Evolutionary conservation across 92 coral and sea anemone species (phyloP), one percentile per base, ranked within the genome.

Genomic region (Epizoanthus scotinus): DNA sequence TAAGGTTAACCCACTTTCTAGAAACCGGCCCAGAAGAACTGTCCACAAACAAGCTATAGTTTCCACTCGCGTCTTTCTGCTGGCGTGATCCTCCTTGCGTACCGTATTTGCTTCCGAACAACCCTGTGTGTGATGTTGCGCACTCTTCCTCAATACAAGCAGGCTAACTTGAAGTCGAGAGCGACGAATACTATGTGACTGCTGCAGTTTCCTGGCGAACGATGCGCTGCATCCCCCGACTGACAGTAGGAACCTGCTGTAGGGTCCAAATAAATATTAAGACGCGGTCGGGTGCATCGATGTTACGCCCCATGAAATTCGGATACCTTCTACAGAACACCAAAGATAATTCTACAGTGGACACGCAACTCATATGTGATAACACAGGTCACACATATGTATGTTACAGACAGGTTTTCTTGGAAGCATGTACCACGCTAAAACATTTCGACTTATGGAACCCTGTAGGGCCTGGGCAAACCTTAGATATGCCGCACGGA

Each of bases 141-240:
- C 63, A 21, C 29, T 58, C 10, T 58, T 58, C 63, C 63, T 58
- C 25, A 58, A n/a, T 58, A 58, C 63, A 58, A 58, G 63, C 28
- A 58, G 63, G 63, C 63, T 58, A 28, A 58, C 28, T 58, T 58
- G 25, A 58, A 58, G 63, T 58, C 63, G 63, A 58, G 63, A 27
- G 63, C 28, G 63, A 58, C 63, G 22, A 56, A 17, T 56, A 56
- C 24, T 56, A 22, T 22, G 22, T 22, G 22, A 19, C 22, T 56
- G 61, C 61, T 56, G 24, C 25, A 56, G 25, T 20, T 56, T 56
- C 61, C 22, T 56, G 61, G 6, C 61, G 61, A 56, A 56, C 61
- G 61, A 56, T 56, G 61, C 63, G 28, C 63, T 58, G 63, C 63
- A 58, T 58, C 63, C 63, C 27, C 63, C 63, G 63, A 58, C 4